Base-by-base conservation (phyloP, 2,113 vertebrate species). In the Galemys pyrenaicus region DNA sequence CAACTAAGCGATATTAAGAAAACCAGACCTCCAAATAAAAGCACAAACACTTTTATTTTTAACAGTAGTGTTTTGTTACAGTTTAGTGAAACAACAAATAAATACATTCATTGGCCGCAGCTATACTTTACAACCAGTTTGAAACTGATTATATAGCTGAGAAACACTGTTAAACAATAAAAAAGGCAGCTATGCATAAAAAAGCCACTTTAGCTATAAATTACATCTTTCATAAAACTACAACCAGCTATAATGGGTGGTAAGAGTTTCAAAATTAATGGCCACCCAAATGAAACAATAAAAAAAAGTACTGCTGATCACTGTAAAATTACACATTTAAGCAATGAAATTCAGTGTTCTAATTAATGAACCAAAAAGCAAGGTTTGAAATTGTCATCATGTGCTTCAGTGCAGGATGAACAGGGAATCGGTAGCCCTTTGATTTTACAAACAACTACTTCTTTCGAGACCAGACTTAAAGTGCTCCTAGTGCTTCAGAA, bases 41-140 rank as follows among this genome's bases (percentile, higher is more conserved):
- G 41, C 95, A 95, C 91, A 97, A 90, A 95, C 37, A 89, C 37
- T 98, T 97, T 99, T 99, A 99, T 99, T 99, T 90, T 98, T 97
- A 98, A 98, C 97, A 98, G 98, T 98, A 99, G 98, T 99, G 98
- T 98, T 98, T 98, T 98, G 98, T 98, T 99, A 99, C 99, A 99
- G 98, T 97, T 97, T 98, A 98, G 98, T 98, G 98, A 98, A 97
- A 98, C 89, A 87, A 95, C 97, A 98, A 98, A 96, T 92, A 97
- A 96, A 98, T 99, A 99, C 99, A 99, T 99, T 99, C 99, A 98
- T 99, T 98, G 98, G 98, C 98, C 98, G 98, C 97, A 98, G 97
- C 97, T 97, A 97, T 97, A 97, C 80, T 22, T 89, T 73, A 95
- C 87, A 98, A 97, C 96, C 97, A 96, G 97, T 94, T 87, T 91